Evolutionary conservation across 2,888 invertebrate genomes (phyloP).

Genomic region (Pollenia angustigena): DNA sequence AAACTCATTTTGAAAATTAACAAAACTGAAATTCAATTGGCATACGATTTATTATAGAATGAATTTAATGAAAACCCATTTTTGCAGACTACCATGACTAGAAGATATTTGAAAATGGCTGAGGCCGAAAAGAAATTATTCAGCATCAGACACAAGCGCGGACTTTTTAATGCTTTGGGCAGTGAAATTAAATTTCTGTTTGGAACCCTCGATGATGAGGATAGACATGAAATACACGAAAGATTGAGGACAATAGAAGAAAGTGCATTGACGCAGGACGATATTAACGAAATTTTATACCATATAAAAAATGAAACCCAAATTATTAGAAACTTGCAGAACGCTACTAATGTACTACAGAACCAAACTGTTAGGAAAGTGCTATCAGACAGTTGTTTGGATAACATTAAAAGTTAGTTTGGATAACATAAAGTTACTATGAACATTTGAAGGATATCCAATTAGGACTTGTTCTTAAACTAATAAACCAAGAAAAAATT

Average conservation of each 20-base stretch:
- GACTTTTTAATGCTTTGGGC: background rate
- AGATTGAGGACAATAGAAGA: no score
- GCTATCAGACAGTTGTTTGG: no score
- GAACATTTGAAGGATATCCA: no score
- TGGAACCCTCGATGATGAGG: slow-evolving; percentile 12
- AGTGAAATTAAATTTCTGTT: slow-evolving; percentile 20
- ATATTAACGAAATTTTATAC: slow-evolving; percentile 7
- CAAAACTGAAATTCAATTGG: background rate
- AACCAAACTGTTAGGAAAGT: background rate
- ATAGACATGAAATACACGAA: slow-evolving; percentile 5
- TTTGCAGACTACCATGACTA: slow-evolving; percentile 16
- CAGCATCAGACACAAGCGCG: background rate
- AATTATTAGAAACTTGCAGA: background rate
- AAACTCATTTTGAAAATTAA: background rate
- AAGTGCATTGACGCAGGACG: no score
- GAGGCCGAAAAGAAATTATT: background rate
- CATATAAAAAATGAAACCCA: background rate
- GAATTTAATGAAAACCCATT: slow-evolving; percentile 12
- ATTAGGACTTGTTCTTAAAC: no score
- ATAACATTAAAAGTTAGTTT: no score
- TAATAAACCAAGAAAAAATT: no score
- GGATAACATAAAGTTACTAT: no score
- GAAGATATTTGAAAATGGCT: background rate
- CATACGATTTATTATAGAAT: background rate
- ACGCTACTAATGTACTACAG: slow-evolving; percentile 11